These are phyloP conservation scores for Selene dorsalis DNA, from an alignment of 2,797 vertebrate genomes.

Conservation along the genomic window DNA sequence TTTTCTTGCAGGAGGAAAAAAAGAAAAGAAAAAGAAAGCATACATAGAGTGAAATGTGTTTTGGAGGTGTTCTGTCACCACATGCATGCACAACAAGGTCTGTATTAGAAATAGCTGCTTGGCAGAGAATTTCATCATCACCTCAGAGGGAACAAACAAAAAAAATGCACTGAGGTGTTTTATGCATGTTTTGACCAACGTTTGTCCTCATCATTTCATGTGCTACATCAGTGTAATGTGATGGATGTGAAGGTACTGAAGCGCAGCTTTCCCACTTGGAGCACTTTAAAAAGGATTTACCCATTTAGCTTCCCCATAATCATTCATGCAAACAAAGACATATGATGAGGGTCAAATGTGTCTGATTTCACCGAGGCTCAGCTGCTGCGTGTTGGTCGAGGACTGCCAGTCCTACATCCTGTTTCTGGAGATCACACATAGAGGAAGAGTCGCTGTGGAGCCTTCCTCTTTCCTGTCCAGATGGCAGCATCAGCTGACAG, in stretches of 20 bases:
- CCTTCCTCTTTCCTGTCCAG: constrained; percentile 81
- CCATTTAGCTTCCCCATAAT: background rate
- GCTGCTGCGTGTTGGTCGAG: constrained; percentile 14
- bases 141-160: constrained; percentile 14
- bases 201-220: background rate
- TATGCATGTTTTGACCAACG: background rate
- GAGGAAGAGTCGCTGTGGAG: constrained; percentile 60
- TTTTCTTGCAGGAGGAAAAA: constrained; percentile 30
- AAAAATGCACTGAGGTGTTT: constrained; percentile 5
- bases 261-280: background rate
- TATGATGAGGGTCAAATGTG: background rate
- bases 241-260: background rate
- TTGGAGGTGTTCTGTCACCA: constrained; percentile 62
- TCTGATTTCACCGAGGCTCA: constrained; percentile 3
- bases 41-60: constrained; percentile 53
- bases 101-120: constrained; percentile 38
- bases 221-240: background rate
- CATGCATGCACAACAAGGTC: constrained; percentile 4
- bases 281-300: background rate
- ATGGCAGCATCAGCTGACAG: constrained; percentile 78
- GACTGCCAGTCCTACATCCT: constrained; percentile 30
- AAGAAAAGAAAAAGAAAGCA: constrained; percentile 10
- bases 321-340: background rate
- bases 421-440: constrained; percentile 53
- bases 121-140: constrained; percentile 19